Base-by-base conservation (phyloP, 1,140 invertebrate genomes). In the Coboldia fuscipes region DNA sequence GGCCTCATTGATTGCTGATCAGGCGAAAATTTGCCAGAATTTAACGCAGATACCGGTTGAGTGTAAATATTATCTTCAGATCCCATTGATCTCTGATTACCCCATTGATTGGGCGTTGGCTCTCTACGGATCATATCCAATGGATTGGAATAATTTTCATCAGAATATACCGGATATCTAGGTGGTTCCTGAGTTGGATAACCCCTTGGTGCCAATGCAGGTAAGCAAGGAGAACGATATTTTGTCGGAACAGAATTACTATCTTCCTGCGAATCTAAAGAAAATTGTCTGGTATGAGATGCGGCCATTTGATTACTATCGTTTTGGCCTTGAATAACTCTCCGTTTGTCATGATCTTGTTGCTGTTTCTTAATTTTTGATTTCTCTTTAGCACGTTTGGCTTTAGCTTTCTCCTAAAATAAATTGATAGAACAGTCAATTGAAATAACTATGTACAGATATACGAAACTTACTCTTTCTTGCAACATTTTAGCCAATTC, bases 401-500 rank as follows among this genome's bases (percentile, higher is more conserved):
- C 63, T 47, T 72, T 73, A 6, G 70, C 68, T 40, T 69, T 68
- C 48, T 86, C 75, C 56, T 73, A 27, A 10, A 37, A 14, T n/a
- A n/a, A n/a, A n/a, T n/a, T n/a, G n/a, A n/a, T n/a, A n/a, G n/a
- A 35, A 31, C 17, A 19, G 27, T 30, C 23, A 33, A 27, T 22
- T 33, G 30, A 21, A 39, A 21, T 30, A 17, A 16, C 14, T 31
- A n/a, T n/a, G n/a, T n/a, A n/a, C n/a, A n/a, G n/a, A n/a, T n/a
- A n/a, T n/a, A n/a, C n/a, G n/a, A n/a, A 34, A 45, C 37, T 45
- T 44, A 68, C 78, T 47, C 78, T 72, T 48, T 92, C 85, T 51
- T 94, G 85, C 26, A 94, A 60, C 49, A 92, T 69, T 46, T 75
- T 70, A 1, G 88, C 88, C 3, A 93, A 58, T 54, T 92, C 82